These are phyloP conservation scores for Remorina albescens DNA, from an alignment of 2,797 vertebrate species.

Conservation along the genomic window DNA sequence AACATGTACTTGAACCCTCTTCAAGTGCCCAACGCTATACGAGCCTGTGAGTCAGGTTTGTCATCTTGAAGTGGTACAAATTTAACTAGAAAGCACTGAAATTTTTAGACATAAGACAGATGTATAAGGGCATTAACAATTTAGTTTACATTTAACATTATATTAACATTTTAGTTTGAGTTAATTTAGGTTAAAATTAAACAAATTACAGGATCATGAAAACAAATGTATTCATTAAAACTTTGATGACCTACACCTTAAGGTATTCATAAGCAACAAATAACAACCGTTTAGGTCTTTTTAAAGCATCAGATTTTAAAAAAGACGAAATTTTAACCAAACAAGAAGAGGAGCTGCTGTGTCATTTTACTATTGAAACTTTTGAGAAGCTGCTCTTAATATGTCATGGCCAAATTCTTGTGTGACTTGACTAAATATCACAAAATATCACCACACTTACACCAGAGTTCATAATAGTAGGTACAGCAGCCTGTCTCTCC, in stretches of 20 bases:
- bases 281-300: background rate
- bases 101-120: background rate
- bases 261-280: background rate
- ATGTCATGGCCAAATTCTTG: background rate
- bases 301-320: background rate
- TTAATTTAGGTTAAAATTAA: background rate
- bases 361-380: background rate
- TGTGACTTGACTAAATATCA: background rate
- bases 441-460: slow-evolving; percentile 83
- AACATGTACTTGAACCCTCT: background rate
- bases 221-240: background rate
- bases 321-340: background rate
- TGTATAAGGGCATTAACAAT: too few relatives aligned
- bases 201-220: background rate
- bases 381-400: background rate
- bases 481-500: slow-evolving; percentile 96
- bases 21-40: background rate
- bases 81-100: too few relatives aligned
- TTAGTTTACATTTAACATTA: too few relatives aligned
- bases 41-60: background rate
- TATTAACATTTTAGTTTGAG: background rate
- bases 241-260: background rate
- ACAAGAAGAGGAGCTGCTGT: background rate
- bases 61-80: too few relatives aligned
- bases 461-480: slow-evolving; percentile 96